phyloP scores from a whole-genome alignment of 2,797 vertebrate species.

The Leptodactylus fallax region DNA sequence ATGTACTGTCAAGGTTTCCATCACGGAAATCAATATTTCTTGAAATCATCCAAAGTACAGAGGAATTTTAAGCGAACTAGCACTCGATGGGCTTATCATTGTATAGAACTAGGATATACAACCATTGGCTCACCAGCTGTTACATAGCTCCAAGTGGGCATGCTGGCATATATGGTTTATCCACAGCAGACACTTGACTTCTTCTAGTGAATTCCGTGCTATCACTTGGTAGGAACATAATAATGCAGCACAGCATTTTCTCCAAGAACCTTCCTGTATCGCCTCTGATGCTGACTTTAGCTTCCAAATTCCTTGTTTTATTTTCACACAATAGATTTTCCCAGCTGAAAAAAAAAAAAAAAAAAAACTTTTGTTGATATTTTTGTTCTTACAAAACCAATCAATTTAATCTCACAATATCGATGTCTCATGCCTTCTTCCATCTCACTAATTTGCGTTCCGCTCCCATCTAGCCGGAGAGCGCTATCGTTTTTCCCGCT shows the following conservation, averaged over 20 bases:
- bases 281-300: slow-evolving; percentile 5
- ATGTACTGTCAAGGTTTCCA: background rate
- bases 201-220: background rate
- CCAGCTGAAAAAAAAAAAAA: background rate
- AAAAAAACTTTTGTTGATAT: slow-evolving; percentile 51
- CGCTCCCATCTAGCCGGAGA: slow-evolving; percentile 46
- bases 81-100: background rate
- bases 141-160: too few species aligned
- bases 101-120: background rate
- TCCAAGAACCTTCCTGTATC: background rate
- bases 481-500: slow-evolving; percentile 51
- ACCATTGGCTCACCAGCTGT: background rate
- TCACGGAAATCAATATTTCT: background rate
- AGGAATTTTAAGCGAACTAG: background rate
- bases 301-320: slow-evolving; percentile 33
- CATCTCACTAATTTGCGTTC: slow-evolving; percentile 60
- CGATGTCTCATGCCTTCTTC: slow-evolving; percentile 50
- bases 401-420: slow-evolving; percentile 63
- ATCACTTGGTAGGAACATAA: background rate
- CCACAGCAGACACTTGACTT: background rate
- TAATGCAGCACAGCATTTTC: slow-evolving; percentile 12
- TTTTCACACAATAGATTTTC: slow-evolving; percentile 36
- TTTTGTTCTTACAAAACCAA: slow-evolving; percentile 55
- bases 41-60: background rate
- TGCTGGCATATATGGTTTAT: slow-evolving; percentile 2